These are phyloP conservation scores for Zenarchopterus dispar DNA, from an alignment of 2,797 vertebrate species.

Conservation along the genomic window DNA sequence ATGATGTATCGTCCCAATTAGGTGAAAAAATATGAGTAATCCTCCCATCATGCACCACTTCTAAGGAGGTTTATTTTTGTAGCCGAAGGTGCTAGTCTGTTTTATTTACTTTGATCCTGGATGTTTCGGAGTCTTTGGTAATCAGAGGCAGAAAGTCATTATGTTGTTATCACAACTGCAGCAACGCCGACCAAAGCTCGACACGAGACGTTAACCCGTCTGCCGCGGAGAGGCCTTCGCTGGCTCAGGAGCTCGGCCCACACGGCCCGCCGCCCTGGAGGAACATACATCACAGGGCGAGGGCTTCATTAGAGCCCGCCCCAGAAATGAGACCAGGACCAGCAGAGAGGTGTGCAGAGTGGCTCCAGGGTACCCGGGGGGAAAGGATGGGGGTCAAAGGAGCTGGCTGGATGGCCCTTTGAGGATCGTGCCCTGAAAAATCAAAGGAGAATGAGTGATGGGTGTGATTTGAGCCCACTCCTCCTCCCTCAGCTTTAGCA, in stretches of 20 bases:
- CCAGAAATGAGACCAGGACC: conserved; percentile 54
- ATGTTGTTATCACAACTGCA: conserved; percentile 81
- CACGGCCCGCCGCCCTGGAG: conserved; percentile 63
- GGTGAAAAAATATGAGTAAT: conserved; percentile 85
- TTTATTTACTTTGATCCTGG: conserved; percentile 83
- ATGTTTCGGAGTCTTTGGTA: conserved; percentile 75
- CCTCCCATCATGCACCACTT: conserved; percentile 79
- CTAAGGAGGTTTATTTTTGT: conserved; percentile 84
- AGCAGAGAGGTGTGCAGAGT: conserved; percentile 66
- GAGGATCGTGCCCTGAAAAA: conserved; percentile 25
- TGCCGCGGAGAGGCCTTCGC: conserved; percentile 76
- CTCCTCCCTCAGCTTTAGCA: conserved; percentile 19
- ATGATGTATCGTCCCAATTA: conserved; percentile 88
- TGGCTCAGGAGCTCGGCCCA: conserved; percentile 71
- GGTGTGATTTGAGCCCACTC: conserved; percentile 60
- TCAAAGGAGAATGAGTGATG: conserved; percentile 75
- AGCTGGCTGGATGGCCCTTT: conserved; percentile 14
- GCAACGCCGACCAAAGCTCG: conserved; percentile 61
- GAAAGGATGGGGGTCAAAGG: conserved; percentile 23
- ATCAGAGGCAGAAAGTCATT: conserved; percentile 83
- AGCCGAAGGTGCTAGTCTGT: conserved; percentile 82
- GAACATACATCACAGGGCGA: conserved; percentile 79
- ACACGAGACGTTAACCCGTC: conserved; percentile 75
- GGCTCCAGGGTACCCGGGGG: conserved; percentile 41
- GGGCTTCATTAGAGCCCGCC: conserved; percentile 57